Base-by-base conservation (phyloP, 2,113 vertebrate genomes). In the Aepyceros melampus region DNA sequence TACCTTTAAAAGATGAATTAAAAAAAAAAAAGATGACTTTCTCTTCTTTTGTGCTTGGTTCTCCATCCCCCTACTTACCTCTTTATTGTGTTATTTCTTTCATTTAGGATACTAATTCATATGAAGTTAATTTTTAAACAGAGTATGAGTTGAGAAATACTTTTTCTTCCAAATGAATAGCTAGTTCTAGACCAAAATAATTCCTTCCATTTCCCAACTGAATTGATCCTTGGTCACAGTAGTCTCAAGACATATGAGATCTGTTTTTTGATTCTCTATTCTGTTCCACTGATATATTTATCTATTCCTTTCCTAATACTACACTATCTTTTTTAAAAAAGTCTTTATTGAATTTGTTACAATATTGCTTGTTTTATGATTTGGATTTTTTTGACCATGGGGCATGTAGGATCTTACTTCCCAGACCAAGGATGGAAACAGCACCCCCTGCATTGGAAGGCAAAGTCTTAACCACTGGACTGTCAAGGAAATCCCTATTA, bases 81-180 rank as follows among this genome's bases (percentile, higher is more conserved):
- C 15, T 88, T 85, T 76, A 87, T 43, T 83, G 76, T n/a, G 84
- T 87, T 82, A 16, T 53, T 90, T 92, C 45, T 89, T 95, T 55
- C 71, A 97, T 49, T 89, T 47, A 76, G 71, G 67, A 17, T 58
- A 90, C 3, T 55, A 21, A 74, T 64, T 40, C 16, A 86, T 56
- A 23, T 43, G 51, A 93, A 95, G 74, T 71, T 89, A 71, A 84
- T 86, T 71, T 92, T 85, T 86, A 92, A 85, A 58, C 2, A 87
- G 47, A 56, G 23, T 86, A 67, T 49, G 15, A 84, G 40, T 49
- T 84, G 53, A 87, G 10, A 33, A 90, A 17, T 74, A 97, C 36
- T 96, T 83, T 87, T 43, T 45, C 60, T 85, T 92, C 23, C 13
- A 89, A 74, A 64, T 56, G 13, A 55, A 60, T 16, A 47, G n/a